phyloP scores from a whole-genome alignment of 2,113 vertebrate species.

The Solea senegalensis region DNA sequence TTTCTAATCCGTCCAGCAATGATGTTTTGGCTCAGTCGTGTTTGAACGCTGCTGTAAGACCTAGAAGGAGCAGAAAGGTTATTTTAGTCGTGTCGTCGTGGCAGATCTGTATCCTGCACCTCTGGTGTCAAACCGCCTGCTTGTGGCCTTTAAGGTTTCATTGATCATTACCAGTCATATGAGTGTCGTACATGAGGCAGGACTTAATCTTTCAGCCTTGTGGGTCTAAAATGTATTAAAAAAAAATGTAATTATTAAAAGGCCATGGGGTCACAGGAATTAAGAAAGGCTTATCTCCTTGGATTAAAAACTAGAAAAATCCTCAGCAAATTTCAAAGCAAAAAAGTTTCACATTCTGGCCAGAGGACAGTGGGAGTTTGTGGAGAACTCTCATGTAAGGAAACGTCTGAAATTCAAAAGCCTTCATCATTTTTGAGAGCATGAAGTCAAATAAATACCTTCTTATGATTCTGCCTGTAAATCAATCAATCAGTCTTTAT shows the following conservation, averaged over 20 bases:
- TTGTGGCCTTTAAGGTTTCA: background rate
- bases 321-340: conserved; percentile 12
- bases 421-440: too few relatives aligned
- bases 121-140: background rate
- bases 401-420: too few relatives aligned
- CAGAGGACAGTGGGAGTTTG: background rate
- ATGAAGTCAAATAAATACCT: too few relatives aligned
- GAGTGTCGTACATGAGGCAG: too few relatives aligned
- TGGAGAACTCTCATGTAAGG: too few relatives aligned
- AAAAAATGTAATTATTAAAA: conserved; percentile 22
- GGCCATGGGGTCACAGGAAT: background rate
- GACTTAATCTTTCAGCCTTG: background rate
- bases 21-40: too few relatives aligned
- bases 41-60: too few relatives aligned
- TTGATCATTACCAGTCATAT: conserved; percentile 3
- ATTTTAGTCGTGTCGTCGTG: too few relatives aligned
- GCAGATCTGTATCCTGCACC: background rate
- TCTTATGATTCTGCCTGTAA: too few relatives aligned
- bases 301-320: background rate
- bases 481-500: too few relatives aligned
- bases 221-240: background rate
- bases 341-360: background rate
- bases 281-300: background rate
- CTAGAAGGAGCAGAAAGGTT: too few relatives aligned
- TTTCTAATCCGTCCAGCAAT: too few relatives aligned